Evolutionary conservation across 2,888 invertebrate species (phyloP).

Genomic region (Eledone cirrhosa): DNA sequence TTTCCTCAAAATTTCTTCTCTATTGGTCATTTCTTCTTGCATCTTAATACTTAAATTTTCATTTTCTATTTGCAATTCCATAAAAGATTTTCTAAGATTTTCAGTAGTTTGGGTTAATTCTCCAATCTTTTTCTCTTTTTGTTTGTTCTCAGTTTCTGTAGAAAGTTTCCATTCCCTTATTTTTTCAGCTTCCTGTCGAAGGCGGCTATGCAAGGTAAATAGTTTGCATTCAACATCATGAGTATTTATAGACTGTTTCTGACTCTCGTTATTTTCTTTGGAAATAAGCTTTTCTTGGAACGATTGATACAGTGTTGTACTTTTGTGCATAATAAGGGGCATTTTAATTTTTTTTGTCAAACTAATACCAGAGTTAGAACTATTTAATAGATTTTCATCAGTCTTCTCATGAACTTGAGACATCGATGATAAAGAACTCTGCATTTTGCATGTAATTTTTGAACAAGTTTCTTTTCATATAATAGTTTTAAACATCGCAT

Average conservation of each 20-base stretch:
- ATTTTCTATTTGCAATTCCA: conserved; percentile 9
- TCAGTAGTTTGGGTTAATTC: conserved; percentile 9
- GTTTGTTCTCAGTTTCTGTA: not conserved
- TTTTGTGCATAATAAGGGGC: not conserved
- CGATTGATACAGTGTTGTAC: not conserved
- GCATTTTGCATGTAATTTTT: too few species aligned
- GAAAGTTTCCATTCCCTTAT: conserved; percentile 16
- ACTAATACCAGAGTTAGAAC: not conserved
- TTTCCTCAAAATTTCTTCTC: conserved; percentile 1
- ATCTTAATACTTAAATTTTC: not conserved
- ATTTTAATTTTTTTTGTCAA: not conserved
- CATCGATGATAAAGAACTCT: too few species aligned
- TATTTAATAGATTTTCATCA: not conserved
- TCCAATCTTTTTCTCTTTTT: not conserved
- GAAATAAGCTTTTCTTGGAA: not conserved
- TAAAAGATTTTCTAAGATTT: conserved; percentile 5
- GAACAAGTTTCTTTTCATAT: too few species aligned
- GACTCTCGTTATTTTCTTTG: not conserved
- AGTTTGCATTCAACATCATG: not conserved
- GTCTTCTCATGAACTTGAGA: too few species aligned
- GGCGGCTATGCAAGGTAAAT: not conserved
- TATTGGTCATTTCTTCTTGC: not conserved
- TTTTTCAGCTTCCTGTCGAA: conserved; percentile 13
- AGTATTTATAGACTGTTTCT: not conserved
- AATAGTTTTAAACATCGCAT: too few species aligned